A percentile compares a stretch with the other conserved stretches of the same genome.
Conservation (phyloP, 2,113 vertebrate species). For the Entomyzon cyanotis region DNA sequence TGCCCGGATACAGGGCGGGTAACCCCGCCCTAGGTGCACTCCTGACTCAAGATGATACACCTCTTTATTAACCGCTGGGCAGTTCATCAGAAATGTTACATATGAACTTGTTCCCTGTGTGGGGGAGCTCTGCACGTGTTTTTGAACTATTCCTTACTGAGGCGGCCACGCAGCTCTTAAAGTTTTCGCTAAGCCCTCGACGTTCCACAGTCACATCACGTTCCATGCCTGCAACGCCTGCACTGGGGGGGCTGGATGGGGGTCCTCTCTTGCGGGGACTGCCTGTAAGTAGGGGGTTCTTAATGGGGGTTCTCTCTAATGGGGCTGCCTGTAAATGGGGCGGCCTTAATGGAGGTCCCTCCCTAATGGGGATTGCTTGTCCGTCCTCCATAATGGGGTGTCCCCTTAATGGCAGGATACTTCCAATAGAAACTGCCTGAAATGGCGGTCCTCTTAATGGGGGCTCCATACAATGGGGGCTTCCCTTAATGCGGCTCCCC, state of each 20-base stretch:
- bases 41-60: not conserved
- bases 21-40: not conserved
- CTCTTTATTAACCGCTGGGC: rapidly evolving
- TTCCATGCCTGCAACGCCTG: rapidly evolving
- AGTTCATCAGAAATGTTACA: not conserved
- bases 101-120: rapidly evolving
- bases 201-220: rapidly evolving
- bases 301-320: too few relatives aligned
- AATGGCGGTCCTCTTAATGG: too few relatives aligned
- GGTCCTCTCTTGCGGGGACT: too few relatives aligned
- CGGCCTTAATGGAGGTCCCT: too few relatives aligned
- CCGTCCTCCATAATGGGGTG: not conserved
- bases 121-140: rapidly evolving
- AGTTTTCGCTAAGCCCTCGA: rapidly evolving
- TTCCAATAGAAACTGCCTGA: not conserved
- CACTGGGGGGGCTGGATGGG: not conserved
- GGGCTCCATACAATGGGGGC: not conserved
- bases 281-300: not conserved
- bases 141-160: not conserved
- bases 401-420: not conserved
- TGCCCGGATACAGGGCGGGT: not conserved
- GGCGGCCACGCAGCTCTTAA: not conserved
- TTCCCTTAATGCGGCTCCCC: too few relatives aligned
- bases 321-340: too few relatives aligned
- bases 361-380: not conserved